A percentile compares a stretch with the other conserved stretches of the same genome.
These are phyloP conservation scores for Neocrepidodera transversa DNA, from an alignment of 2,888 invertebrate species.

Conservation along the genomic window DNA sequence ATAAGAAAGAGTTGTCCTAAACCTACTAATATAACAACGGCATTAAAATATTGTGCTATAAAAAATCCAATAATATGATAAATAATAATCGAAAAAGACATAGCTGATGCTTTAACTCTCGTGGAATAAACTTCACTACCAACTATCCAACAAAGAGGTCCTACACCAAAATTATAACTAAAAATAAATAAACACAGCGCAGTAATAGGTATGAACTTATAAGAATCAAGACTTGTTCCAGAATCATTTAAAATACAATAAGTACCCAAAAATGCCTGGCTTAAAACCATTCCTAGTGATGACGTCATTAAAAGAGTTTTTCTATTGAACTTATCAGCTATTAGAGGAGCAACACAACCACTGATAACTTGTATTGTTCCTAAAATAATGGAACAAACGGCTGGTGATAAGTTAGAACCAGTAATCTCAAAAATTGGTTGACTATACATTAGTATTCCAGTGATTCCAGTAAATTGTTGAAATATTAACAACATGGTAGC, in stretches of 20 bases:
- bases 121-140: conserved; percentile 83
- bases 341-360: conserved; percentile 75
- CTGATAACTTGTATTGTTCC: conserved; percentile 78
- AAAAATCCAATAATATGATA: conserved; percentile 50
- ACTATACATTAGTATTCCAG: conserved; percentile 80
- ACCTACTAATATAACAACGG: conserved; percentile 37
- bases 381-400: conserved; percentile 77
- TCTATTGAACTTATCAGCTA: conserved; percentile 80
- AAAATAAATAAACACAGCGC: conserved; percentile 60
- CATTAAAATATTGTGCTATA: conserved; percentile 44
- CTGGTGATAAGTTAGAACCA: conserved; percentile 65
- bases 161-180: conserved; percentile 73
- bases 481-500: conserved; percentile 75
- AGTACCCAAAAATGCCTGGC: conserved; percentile 63
- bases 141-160: conserved; percentile 82
- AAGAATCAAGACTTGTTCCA: conserved; percentile 19
- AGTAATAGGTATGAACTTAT: conserved; percentile 18
- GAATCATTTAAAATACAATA: conserved; percentile 65
- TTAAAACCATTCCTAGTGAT: conserved; percentile 66
- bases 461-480: conserved; percentile 85
- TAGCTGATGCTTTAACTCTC: conserved; percentile 67
- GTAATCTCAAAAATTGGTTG: conserved; percentile 74
- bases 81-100: conserved; percentile 12
- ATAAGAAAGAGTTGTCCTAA: conserved; percentile 44
- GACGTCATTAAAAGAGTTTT: conserved; percentile 75